These are phyloP conservation scores for Junonia oenone DNA, from an alignment of 2,888 invertebrate species.

Conservation along the genomic window DNA sequence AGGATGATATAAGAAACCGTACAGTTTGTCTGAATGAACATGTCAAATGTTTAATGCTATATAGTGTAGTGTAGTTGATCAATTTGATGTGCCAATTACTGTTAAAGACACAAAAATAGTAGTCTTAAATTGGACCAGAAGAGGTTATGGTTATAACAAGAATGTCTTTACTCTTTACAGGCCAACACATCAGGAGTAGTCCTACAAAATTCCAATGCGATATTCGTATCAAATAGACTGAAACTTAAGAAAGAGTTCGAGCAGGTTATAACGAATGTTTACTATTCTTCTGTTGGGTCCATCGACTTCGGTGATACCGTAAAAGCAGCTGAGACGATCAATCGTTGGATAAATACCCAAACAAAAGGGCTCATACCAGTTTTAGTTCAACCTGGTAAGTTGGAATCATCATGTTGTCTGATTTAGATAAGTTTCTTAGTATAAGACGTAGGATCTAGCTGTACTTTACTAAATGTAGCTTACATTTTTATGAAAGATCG, in stretches of 20 bases:
- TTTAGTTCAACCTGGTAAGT: conserved; percentile 75
- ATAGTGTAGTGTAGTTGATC: too few species aligned
- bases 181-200: conserved; percentile 42
- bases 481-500: too few species aligned
- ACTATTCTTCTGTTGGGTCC: conserved; percentile 64
- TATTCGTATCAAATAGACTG: conserved; percentile 66
- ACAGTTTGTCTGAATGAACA: too few species aligned
- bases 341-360: conserved; percentile 78
- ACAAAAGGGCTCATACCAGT: conserved; percentile 79
- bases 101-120: too few species aligned
- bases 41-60: too few species aligned
- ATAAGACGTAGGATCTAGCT: too few species aligned
- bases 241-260: conserved; percentile 62
- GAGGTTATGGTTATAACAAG: too few species aligned
- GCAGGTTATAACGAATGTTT: conserved; percentile 59
- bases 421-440: background rate
- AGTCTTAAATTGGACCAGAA: too few species aligned
- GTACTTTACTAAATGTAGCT: too few species aligned
- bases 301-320: conserved; percentile 72
- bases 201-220: conserved; percentile 67
- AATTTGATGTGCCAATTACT: too few species aligned
- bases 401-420: background rate
- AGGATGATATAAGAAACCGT: too few species aligned
- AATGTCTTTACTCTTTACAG: conserved; percentile 41
- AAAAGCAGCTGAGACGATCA: conserved; percentile 68